phyloP scores from a whole-genome alignment of 1,140 invertebrate species.

The Nebria ingens region DNA sequence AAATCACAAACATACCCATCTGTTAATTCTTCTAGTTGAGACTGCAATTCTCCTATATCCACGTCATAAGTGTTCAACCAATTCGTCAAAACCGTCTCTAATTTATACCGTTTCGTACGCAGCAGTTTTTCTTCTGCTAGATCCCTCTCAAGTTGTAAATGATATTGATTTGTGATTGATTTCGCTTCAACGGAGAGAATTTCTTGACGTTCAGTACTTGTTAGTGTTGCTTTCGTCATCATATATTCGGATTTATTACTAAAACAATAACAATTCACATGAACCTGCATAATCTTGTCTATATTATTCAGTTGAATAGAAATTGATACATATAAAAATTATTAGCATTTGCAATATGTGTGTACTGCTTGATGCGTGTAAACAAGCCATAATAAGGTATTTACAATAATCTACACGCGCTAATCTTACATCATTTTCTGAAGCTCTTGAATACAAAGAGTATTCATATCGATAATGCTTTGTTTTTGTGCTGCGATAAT shows the following conservation, averaged over 20 bases:
- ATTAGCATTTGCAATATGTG: no score
- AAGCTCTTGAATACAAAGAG: no score
- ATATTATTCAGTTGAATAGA: no score
- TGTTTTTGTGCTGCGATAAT: no score
- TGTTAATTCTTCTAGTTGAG: constrained; percentile 2
- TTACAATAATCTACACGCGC: no score
- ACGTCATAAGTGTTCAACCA: constrained; percentile 17
- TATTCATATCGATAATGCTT: no score
- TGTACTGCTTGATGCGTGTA: no score
- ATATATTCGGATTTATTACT: not conserved
- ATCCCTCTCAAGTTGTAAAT: not conserved
- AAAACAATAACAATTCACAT: no score
- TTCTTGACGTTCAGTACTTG: not conserved
- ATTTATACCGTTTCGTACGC: constrained; percentile 4
- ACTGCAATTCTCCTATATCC: constrained; percentile 12
- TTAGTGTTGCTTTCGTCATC: not conserved
- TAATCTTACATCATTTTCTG: no score
- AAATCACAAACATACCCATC: no score
- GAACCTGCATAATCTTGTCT: not conserved
- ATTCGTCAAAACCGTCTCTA: constrained; percentile 11
- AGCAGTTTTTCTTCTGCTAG: constrained; percentile 1
- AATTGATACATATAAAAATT: no score
- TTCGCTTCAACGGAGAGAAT: not conserved
- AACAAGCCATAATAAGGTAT: no score
- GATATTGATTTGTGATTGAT: not conserved